Conservation (phyloP, 2,888 invertebrate species). For the Cactoblastis cactorum region DNA sequence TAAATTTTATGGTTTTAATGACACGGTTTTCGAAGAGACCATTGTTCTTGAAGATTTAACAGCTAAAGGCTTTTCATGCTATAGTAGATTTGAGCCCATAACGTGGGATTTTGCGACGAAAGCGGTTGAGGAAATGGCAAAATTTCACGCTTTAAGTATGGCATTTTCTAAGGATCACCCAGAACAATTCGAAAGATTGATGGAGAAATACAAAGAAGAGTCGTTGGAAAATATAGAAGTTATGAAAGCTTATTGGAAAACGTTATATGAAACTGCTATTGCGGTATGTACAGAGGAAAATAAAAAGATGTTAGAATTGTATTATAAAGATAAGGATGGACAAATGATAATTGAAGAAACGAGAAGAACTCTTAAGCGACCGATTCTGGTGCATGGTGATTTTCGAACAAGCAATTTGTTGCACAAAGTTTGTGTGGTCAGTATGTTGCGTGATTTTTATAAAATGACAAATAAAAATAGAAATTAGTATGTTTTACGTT, state of each 20-base stretch:
- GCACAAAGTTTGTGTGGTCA: constrained; percentile 27
- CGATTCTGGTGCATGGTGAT: constrained; percentile 25
- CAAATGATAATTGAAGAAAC: background rate
- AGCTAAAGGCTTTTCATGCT: background rate
- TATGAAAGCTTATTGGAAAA: background rate
- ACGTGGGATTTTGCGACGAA: constrained; percentile 27
- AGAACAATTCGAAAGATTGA: background rate
- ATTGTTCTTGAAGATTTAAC: constrained; percentile 3
- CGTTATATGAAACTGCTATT: background rate
- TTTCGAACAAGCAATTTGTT: constrained; percentile 33
- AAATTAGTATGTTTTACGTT: too few species aligned
- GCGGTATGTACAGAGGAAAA: background rate
- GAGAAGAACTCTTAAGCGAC: background rate
- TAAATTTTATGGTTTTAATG: constrained; percentile 16
- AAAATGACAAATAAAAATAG: too few species aligned
- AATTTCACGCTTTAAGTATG: constrained; percentile 38
- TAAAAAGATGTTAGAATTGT: background rate
- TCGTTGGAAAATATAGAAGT: background rate
- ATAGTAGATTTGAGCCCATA: constrained; percentile 1
- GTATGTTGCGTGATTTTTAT: constrained; percentile 18
- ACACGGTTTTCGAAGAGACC: background rate
- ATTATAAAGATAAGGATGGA: background rate
- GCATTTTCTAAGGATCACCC: background rate
- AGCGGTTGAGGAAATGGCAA: constrained; percentile 38
- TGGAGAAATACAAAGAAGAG: background rate